Evolutionary conservation across 37 sponge, comb jelly and placozoan species (phyloP).

Genomic region (Spongilla lacustris): DNA sequence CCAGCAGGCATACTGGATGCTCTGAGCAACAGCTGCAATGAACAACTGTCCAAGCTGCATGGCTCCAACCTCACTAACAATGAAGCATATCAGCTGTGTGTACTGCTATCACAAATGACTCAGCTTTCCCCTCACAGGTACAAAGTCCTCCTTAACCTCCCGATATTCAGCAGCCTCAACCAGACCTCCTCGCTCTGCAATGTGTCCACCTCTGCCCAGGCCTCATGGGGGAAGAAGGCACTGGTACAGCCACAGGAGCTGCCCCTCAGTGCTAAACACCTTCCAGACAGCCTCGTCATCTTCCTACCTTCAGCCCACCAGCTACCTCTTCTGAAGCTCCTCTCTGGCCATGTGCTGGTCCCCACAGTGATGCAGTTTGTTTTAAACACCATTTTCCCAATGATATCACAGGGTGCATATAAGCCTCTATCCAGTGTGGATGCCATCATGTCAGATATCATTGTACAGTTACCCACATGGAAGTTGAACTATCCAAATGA

Average conservation of each 20-base stretch:
- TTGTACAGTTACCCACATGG: background rate
- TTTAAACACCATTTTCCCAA: background rate
- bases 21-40: background rate
- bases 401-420: constrained; percentile 7
- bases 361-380: constrained; percentile 2
- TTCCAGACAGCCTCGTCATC: constrained; percentile 7
- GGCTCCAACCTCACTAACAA: background rate
- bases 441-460: constrained; percentile 14
- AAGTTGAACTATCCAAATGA: background rate
- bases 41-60: background rate
- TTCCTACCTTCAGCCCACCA: constrained; percentile 3
- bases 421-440: background rate
- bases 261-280: background rate
- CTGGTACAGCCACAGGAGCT: constrained; percentile 16
- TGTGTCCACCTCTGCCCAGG: background rate
- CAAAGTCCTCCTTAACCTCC: constrained; percentile 4
- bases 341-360: background rate
- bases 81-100: constrained; percentile 20
- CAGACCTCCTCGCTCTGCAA: background rate
- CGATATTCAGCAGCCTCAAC: constrained; percentile 6
- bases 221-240: background rate
- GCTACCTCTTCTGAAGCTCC: background rate
- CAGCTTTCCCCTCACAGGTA: background rate
- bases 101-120: background rate
- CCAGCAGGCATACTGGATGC: constrained; percentile 24